Percentiles rank a stretch among this genome's conserved stretches.
Conservation (phyloP, 2,888 invertebrate species). For the Neoitamus cyanurus region DNA sequence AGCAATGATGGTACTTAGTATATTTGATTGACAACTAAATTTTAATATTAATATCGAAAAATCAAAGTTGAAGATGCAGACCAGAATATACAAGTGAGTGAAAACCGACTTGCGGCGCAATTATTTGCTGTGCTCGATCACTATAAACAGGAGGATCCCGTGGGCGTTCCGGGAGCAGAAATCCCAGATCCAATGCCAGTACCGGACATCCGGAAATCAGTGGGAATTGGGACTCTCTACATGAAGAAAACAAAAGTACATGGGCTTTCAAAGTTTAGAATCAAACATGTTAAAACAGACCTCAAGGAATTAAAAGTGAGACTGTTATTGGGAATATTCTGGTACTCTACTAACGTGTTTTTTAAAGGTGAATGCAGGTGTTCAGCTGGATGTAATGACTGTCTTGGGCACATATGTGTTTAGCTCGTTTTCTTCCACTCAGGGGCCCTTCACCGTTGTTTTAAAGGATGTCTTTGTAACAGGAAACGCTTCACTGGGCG, state of each 20-base stretch:
- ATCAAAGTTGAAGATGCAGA: neutral
- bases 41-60: neutral
- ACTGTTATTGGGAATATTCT: constrained; percentile 33
- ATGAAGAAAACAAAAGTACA: constrained; percentile 78
- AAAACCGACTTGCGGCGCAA: constrained; percentile 78
- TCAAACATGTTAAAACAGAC: constrained; percentile 77
- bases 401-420: constrained; percentile 82
- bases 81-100: constrained; percentile 66
- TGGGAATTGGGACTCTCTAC: constrained; percentile 76
- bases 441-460: constrained; percentile 82
- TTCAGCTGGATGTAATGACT: constrained; percentile 77
- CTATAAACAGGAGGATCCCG: constrained; percentile 82
- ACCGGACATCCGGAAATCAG: constrained; percentile 79
- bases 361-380: constrained; percentile 75
- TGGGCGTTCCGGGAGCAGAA: constrained; percentile 82
- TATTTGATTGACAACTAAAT: neutral
- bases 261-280: constrained; percentile 82
- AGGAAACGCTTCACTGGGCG: constrained; percentile 77
- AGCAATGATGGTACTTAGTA: neutral
- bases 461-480: constrained; percentile 77
- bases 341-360: neutral
- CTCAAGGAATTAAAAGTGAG: constrained; percentile 79
- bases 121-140: constrained; percentile 78
- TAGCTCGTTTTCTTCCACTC: constrained; percentile 74
- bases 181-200: constrained; percentile 85